Evolutionary conservation across 2,113 vertebrate species (phyloP).

Genomic region (Glaucomys volans): DNA sequence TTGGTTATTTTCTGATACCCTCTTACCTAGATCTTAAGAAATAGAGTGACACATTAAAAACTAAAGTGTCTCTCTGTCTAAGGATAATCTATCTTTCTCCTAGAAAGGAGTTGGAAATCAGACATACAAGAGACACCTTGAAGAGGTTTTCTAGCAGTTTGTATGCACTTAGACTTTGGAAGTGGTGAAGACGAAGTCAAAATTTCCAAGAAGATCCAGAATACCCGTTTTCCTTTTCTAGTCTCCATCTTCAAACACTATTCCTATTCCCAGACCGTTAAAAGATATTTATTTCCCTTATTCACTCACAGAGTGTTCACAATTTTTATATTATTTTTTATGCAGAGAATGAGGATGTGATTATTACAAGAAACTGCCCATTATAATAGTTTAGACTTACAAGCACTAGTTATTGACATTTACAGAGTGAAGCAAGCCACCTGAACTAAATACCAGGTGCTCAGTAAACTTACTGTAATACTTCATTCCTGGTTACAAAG

Average conservation of each 20-base stretch:
- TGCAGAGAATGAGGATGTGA: slow-evolving; percentile 39
- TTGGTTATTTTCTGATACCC: not conserved
- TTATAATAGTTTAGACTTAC: slow-evolving; percentile 51
- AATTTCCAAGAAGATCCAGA: not conserved
- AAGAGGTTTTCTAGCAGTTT: slow-evolving; percentile 3
- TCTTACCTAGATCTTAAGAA: not conserved
- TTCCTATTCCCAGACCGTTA: slow-evolving; percentile 8
- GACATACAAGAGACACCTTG: not conserved
- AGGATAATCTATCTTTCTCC: not conserved
- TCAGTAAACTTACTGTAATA: slow-evolving; percentile 54
- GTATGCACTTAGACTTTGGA: not conserved
- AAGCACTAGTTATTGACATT: slow-evolving; percentile 53
- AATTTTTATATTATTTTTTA: slow-evolving; percentile 52
- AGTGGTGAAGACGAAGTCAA: slow-evolving; percentile 21
- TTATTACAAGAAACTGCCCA: slow-evolving; percentile 51
- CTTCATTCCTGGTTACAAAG: slow-evolving; percentile 59
- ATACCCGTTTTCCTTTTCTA: not conserved
- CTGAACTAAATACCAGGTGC: slow-evolving; percentile 60
- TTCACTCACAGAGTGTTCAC: not conserved
- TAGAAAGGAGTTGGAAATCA: not conserved
- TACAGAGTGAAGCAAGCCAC: slow-evolving; percentile 53
- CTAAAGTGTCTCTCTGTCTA: not conserved
- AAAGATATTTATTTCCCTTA: slow-evolving; percentile 46
- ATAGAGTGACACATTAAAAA: not conserved
- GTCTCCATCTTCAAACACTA: slow-evolving; percentile 13